Conservation (phyloP, 1,140 invertebrate genomes). For the Anthonomus grandis region DNA sequence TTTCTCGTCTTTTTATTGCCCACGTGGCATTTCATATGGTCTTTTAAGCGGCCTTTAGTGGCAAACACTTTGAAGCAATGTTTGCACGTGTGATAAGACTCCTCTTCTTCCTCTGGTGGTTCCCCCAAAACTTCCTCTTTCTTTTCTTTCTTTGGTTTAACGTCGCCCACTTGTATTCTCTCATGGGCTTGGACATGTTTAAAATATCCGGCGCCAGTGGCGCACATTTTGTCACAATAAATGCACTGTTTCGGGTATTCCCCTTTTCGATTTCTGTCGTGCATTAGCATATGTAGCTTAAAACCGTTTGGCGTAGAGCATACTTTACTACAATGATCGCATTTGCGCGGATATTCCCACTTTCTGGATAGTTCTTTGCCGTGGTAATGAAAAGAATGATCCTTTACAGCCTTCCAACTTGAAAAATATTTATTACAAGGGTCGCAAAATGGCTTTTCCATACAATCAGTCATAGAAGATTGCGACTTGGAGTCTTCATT, state of each 20-base stretch:
- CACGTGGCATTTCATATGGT: slow-evolving; percentile 40
- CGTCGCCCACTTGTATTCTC: slow-evolving; percentile 18
- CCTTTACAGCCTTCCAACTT: slow-evolving; percentile 33
- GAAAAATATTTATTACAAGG: slow-evolving; percentile 35
- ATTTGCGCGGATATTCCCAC: slow-evolving; percentile 35
- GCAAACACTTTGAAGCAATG: slow-evolving; percentile 45
- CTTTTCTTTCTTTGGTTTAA: slow-evolving; percentile 17
- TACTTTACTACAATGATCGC: slow-evolving; percentile 36
- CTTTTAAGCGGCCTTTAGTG: slow-evolving; percentile 37
- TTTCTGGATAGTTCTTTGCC: slow-evolving; percentile 8
- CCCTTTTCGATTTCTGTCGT: slow-evolving; percentile 25
- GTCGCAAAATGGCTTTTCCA: slow-evolving; percentile 29
- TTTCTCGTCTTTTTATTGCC: slow-evolving; percentile 25
- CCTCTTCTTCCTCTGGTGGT: slow-evolving; percentile 27
- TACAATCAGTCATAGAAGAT: neutral
- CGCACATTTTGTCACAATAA: slow-evolving; percentile 37
- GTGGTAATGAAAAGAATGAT: slow-evolving; percentile 37
- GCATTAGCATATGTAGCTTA: slow-evolving; percentile 36
- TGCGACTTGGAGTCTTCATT: neutral
- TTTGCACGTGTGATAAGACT: slow-evolving; percentile 44
- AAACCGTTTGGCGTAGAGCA: slow-evolving; percentile 32
- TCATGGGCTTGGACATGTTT: slow-evolving; percentile 41
- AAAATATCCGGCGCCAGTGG: slow-evolving; percentile 31
- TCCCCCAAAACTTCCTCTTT: slow-evolving; percentile 3
- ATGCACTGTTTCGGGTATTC: slow-evolving; percentile 39